Base-by-base conservation (phyloP, 2,888 invertebrate species). In the Orthonevra nobilis region DNA sequence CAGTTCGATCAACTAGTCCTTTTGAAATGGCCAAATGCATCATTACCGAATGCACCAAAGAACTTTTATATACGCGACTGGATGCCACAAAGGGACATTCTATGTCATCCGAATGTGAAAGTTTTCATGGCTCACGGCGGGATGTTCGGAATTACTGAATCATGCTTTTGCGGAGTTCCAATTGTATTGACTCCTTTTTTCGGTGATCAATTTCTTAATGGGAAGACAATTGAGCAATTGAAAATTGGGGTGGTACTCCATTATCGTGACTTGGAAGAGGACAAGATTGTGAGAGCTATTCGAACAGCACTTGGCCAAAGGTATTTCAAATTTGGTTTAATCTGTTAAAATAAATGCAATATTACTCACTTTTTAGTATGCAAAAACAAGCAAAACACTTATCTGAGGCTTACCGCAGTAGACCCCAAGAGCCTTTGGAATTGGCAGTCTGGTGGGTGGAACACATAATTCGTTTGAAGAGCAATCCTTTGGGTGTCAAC, bases 121-220 rank as follows among this genome's bases (percentile, higher is more conserved):
- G 92, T 91, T 0, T 94, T 93, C 84, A 89, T 94, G 42, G 92
- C 92, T 0, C 94, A 94, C 84, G 94, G 93, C 0, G 94, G 94
- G 1, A 90, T 93, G 84, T 88, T 94, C 61, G 92, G 94, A 48
- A 86, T 92, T 3, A 91, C 92, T 0, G 94, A 94, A 84, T 91
- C 92, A 0, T 90, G 91, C 1, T 89, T 91, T 82, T 91, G 91
- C 75, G 93, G 92, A 0, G 91, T 92, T 2, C 92, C 93, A 0
- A 88, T 93, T 83, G 84, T 93, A n/a, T 88, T 91, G 3, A 90
- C 93, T 28, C 93, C 93, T 0, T 91, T 93, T 85, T 92, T 90
- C 82, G 93, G 92, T 1, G 93, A 93, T 86, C 93, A 93, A 66
- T 87, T 86, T 63, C 63, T 86, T 0, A 93, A 93, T 84, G 88